These are phyloP conservation scores for Zele albiditarsus DNA, from an alignment of 2,888 invertebrate genomes.

Conservation along the genomic window DNA sequence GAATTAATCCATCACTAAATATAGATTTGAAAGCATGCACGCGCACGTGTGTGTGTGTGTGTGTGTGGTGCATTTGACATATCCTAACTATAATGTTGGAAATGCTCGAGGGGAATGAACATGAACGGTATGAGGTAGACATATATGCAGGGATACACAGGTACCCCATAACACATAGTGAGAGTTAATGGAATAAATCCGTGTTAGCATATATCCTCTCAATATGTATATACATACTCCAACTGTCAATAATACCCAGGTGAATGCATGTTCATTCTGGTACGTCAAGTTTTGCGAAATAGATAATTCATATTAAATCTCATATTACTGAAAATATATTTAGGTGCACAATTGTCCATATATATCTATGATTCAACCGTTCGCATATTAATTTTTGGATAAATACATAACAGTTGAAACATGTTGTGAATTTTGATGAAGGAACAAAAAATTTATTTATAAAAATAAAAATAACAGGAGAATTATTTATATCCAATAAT, in stretches of 20 bases:
- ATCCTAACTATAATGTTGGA: constrained; percentile 21
- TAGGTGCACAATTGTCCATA: too few relatives aligned
- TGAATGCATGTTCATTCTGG: constrained; percentile 32
- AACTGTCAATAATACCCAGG: constrained; percentile 45
- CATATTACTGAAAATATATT: background rate
- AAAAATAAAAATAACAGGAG: too few relatives aligned
- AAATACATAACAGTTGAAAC: background rate
- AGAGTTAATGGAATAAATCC: constrained; percentile 58
- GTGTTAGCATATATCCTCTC: constrained; percentile 31
- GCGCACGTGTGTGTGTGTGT: background rate
- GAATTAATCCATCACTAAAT: constrained; percentile 43
- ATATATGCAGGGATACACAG: background rate
- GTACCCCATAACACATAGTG: background rate
- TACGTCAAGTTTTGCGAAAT: constrained; percentile 45
- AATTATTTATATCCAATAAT: too few relatives aligned
- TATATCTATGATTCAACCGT: too few relatives aligned
- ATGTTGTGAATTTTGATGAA: background rate
- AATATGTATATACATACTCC: constrained; percentile 46
- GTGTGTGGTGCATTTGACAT: constrained; percentile 28
- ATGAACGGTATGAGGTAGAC: background rate
- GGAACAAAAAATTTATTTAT: constrained; percentile 32
- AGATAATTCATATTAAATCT: constrained; percentile 1
- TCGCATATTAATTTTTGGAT: background rate
- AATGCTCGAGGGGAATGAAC: constrained; percentile 16
- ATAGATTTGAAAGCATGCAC: background rate